phyloP scores from a whole-genome alignment of 2,888 invertebrate species.

The Pyrrhia umbra region DNA sequence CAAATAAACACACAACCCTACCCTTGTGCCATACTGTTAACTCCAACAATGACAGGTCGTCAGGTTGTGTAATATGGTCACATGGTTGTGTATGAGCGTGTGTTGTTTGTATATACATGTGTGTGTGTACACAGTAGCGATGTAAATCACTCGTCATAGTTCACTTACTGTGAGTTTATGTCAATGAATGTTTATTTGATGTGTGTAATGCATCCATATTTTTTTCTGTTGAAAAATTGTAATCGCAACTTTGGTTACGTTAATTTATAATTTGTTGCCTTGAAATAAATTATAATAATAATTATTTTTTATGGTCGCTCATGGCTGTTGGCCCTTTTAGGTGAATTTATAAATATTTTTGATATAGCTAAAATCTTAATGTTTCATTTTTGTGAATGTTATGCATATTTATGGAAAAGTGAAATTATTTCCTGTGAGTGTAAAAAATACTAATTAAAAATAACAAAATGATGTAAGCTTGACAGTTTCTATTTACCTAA shows the following conservation, averaged over 20 bases:
- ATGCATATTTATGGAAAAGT: not conserved
- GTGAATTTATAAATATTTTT: not conserved
- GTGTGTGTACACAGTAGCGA: conserved; percentile 33
- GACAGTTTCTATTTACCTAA: not conserved
- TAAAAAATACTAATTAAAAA: not conserved
- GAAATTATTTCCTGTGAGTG: too few species aligned
- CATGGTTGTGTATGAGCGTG: conserved; percentile 1
- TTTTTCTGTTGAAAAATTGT: not conserved
- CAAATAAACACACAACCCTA: conserved; percentile 45
- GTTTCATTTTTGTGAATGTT: not conserved
- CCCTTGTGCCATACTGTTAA: conserved; percentile 47
- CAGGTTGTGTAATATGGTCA: conserved; percentile 72
- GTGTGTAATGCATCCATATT: not conserved
- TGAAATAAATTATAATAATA: not conserved
- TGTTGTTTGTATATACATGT: conserved; percentile 18
- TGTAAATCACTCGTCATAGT: conserved; percentile 42
- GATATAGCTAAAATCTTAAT: too few species aligned
- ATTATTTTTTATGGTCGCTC: not conserved
- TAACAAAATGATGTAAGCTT: not conserved
- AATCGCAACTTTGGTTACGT: too few species aligned
- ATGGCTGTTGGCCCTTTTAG: not conserved
- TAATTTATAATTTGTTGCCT: not conserved
- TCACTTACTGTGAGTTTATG: conserved; percentile 22
- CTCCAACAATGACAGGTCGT: conserved; percentile 74
- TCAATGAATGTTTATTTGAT: conserved; percentile 9